Evolutionary conservation across 2,113 vertebrate genomes (phyloP).

Genomic region (Sinocyclocheilus anshuiensis): DNA sequence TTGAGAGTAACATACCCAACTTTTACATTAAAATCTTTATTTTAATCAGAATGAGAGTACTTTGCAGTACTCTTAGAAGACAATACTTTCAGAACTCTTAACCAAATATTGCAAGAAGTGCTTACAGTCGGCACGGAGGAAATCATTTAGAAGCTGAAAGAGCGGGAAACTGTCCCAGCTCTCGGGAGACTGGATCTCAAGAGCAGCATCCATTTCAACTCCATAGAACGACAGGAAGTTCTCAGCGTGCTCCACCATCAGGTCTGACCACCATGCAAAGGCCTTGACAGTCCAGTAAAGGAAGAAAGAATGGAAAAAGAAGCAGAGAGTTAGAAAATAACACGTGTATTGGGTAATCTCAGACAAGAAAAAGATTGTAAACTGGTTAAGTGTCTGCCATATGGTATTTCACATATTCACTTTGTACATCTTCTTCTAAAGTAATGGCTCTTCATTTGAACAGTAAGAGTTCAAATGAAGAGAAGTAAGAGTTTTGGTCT

Average conservation of each 20-base stretch:
- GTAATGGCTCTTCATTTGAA: not conserved
- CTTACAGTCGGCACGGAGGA: conserved; percentile 94
- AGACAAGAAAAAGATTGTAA: conserved; percentile 2
- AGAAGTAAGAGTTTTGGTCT: not conserved
- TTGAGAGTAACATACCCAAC: too few relatives aligned
- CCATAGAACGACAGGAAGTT: conserved; percentile 96
- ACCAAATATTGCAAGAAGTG: conserved; percentile 38
- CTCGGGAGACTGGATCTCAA: conserved; percentile 97
- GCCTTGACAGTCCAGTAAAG: conserved; percentile 80
- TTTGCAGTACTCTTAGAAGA: too few relatives aligned
- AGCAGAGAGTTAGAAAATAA: conserved; percentile 12
- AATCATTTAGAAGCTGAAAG: conserved; percentile 98
- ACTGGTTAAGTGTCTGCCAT: conserved; percentile 36
- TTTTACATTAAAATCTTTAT: too few relatives aligned
- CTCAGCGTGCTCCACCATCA: conserved; percentile 98
- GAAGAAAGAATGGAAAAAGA: not conserved
- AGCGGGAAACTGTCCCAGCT: conserved; percentile 99
- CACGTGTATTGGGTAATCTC: not conserved
- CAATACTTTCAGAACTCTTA: not conserved
- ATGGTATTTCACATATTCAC: not conserved
- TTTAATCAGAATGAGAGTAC: too few relatives aligned
- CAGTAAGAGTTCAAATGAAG: not conserved
- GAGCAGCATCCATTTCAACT: conserved; percentile 95
- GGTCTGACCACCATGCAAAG: conserved; percentile 99
- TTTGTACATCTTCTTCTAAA: not conserved